These are phyloP conservation scores for Falco naumanni DNA, from an alignment of 2,797 vertebrate species.

Conservation along the genomic window DNA sequence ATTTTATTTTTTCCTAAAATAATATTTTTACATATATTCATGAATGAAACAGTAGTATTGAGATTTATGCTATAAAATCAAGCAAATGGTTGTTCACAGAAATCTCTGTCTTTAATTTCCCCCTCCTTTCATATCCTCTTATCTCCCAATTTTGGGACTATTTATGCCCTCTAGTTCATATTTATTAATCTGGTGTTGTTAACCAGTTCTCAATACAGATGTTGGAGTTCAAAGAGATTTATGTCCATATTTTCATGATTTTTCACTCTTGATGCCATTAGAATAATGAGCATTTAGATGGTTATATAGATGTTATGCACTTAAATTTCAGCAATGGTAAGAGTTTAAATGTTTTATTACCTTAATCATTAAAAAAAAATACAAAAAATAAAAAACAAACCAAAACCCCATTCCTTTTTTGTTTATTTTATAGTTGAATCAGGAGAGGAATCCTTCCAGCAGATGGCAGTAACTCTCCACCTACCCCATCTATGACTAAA, in stretches of 20 bases:
- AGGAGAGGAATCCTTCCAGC: slow-evolving; percentile 9
- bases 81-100: not conserved
- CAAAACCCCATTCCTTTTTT: fast-evolving
- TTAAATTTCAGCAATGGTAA: not conserved
- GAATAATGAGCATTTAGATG: not conserved
- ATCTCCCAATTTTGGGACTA: not conserved
- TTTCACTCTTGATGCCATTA: not conserved
- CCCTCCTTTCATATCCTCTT: fast-evolving
- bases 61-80: not conserved
- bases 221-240: not conserved
- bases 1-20: not conserved
- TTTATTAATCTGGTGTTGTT: not conserved
- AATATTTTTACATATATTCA: not conserved
- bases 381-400: too few relatives aligned
- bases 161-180: not conserved
- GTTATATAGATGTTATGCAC: not conserved
- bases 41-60: not conserved
- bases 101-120: not conserved
- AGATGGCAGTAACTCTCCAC: slow-evolving; percentile 66
- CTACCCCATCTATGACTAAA: not conserved
- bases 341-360: not conserved
- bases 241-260: not conserved
- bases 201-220: not conserved
- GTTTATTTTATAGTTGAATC: not conserved
- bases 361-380: not conserved